These are phyloP conservation scores for Dryobates pubescens DNA, from an alignment of 2,797 vertebrate genomes.

Conservation along the genomic window DNA sequence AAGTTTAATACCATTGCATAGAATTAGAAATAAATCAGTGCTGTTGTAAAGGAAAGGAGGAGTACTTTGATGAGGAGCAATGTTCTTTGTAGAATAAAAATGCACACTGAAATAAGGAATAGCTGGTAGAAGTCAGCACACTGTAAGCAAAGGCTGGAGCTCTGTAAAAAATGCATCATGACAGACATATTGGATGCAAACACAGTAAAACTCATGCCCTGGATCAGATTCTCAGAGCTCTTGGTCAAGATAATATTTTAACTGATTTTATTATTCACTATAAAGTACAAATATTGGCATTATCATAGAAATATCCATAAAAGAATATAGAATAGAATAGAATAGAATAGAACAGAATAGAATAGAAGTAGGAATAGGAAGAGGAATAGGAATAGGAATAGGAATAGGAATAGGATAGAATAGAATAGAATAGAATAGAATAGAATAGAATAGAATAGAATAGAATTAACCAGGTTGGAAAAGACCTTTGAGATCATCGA, in stretches of 20 bases:
- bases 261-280: not conserved
- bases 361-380: no score
- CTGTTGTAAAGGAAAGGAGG: not conserved
- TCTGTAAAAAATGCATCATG: rapidly evolving
- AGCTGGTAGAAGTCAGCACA: not conserved
- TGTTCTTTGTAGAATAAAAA: not conserved
- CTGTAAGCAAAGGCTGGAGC: not conserved
- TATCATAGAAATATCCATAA: not conserved
- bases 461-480: no score
- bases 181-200: not conserved
- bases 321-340: not conserved
- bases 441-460: no score
- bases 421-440: no score
- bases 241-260: not conserved
- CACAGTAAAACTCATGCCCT: not conserved
- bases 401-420: no score
- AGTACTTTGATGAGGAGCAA: not conserved
- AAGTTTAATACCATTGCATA: not conserved
- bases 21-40: not conserved
- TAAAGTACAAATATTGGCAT: not conserved
- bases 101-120: not conserved
- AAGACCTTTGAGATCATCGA: no score
- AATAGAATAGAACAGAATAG: no score
- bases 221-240: not conserved
- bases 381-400: no score